These are phyloP conservation scores for Dynastes maya DNA, from an alignment of 2,888 invertebrate genomes.

Conservation along the genomic window DNA sequence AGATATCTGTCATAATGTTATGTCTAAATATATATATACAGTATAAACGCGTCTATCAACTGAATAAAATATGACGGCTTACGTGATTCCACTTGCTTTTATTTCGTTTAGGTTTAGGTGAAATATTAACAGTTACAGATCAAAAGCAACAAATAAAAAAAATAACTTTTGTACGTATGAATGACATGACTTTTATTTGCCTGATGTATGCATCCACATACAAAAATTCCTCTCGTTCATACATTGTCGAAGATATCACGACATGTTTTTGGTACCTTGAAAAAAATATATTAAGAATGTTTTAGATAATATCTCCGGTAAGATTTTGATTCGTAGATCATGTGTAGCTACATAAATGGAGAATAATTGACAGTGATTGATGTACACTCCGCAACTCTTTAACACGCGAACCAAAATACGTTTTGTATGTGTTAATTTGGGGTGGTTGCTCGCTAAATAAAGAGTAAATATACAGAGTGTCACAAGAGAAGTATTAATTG, in stretches of 20 bases:
- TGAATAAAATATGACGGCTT: neutral
- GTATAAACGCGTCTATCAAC: conserved; percentile 1
- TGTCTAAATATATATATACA: conserved; percentile 7
- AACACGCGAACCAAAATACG: conserved; percentile 55
- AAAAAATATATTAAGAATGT: conserved; percentile 40
- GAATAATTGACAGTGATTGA: conserved; percentile 61
- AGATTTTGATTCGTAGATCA: conserved; percentile 58
- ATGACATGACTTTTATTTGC: conserved; percentile 19
- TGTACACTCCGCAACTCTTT: conserved; percentile 56
- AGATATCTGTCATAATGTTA: conserved; percentile 34
- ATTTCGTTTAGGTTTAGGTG: neutral
- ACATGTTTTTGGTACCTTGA: conserved; percentile 16
- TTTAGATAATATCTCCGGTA: conserved; percentile 56
- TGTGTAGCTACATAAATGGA: conserved; percentile 57
- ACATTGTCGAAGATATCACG: conserved; percentile 34
- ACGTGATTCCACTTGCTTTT: conserved; percentile 4
- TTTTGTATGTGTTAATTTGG: conserved; percentile 52
- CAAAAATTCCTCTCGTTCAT: neutral
- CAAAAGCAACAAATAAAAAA: neutral
- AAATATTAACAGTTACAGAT: conserved; percentile 28
- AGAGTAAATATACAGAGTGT: neutral
- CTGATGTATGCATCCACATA: conserved; percentile 13
- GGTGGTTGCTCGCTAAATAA: conserved; percentile 28
- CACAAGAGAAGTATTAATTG: no score
- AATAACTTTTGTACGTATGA: neutral